Evolutionary conservation across 2,888 invertebrate genomes (phyloP), one percentile per base, ranked within the genome.

Genomic region (Netelia inedita): DNA sequence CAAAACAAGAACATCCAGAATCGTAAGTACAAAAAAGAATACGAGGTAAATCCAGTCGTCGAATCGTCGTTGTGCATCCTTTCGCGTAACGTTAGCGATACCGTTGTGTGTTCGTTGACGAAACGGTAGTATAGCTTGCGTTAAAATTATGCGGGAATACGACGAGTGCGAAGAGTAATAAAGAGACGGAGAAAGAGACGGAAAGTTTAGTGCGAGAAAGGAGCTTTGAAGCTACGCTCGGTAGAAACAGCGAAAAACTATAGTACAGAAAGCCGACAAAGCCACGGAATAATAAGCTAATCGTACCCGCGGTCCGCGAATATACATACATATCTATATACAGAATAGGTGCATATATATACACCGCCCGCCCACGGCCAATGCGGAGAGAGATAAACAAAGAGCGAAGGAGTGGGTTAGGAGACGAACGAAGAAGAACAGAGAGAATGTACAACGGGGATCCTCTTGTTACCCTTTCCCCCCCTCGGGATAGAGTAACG

Each of bases 281-380:
- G 89, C 87, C 86, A 85, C 83, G 86, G 89, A 91, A 91, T 91
- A 91, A 91, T 90, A 90, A 90, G 91, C 91, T 91, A 91, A 91
- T 91, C 91, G 91, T 90, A 87, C 87, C 80, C 85, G 86, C 65
- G 83, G 86, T 85, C 82, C 71, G 76, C 74, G 84, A 84, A 73
- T 65, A 59, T 71, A 50, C 65, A 72, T 57, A 69, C 11, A 80
- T 11, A 35, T 53, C 50, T 75, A 71, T 50, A 35, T 28, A 50
- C 5, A 28, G 2, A 14, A 11, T 50, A 50, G 10, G n/a, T 50
- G n/a, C 6, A 6, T 14, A 35, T 46, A 35, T 55, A 35, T 21
- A 53, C 35, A 46, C 21, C 19, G 68, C 76, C 69, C 85, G 75
- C 74, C 85, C 79, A 79, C 74, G 65, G 19, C 21, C 74, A 35